Conservation (phyloP, 2,888 invertebrate species). For the Noctua pronuba region DNA sequence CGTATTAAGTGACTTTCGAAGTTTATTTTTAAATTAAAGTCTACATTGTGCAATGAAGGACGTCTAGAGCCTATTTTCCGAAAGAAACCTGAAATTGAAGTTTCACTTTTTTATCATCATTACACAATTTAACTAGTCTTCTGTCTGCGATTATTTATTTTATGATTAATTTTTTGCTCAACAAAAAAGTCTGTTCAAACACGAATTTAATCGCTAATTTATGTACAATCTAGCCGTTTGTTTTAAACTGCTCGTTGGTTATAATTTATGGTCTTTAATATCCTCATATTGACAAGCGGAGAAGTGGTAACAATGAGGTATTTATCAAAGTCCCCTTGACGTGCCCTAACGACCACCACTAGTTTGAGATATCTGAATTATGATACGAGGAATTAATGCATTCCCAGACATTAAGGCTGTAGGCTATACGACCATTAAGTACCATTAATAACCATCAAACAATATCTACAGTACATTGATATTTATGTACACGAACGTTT, state of each 20-base stretch:
- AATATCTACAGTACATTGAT: constrained; percentile 33
- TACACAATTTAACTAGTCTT: constrained; percentile 50
- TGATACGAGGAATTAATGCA: constrained; percentile 58
- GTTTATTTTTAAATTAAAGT: constrained; percentile 56
- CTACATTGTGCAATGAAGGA: constrained; percentile 58
- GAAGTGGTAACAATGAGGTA: constrained; percentile 64
- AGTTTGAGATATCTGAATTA: constrained; percentile 56
- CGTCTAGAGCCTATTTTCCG: constrained; percentile 57
- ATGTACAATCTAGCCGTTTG: constrained; percentile 11
- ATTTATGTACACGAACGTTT: constrained; percentile 38
- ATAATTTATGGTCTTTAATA: constrained; percentile 58
- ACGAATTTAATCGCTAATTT: constrained; percentile 28
- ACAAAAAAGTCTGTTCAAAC: not conserved
- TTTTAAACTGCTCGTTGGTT: constrained; percentile 21
- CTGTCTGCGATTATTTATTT: constrained; percentile 26
- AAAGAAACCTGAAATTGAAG: constrained; percentile 47
- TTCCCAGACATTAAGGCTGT: constrained; percentile 40
- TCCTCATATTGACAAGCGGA: constrained; percentile 51
- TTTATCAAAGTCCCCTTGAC: constrained; percentile 61
- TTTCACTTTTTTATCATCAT: constrained; percentile 58
- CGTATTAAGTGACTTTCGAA: constrained; percentile 55
- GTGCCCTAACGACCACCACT: constrained; percentile 52
- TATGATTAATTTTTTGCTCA: constrained; percentile 20
- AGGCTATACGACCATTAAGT: constrained; percentile 32
- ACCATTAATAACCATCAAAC: constrained; percentile 51